phyloP scores from a whole-genome alignment of 2,888 invertebrate genomes.

The Diploptera punctata region DNA sequence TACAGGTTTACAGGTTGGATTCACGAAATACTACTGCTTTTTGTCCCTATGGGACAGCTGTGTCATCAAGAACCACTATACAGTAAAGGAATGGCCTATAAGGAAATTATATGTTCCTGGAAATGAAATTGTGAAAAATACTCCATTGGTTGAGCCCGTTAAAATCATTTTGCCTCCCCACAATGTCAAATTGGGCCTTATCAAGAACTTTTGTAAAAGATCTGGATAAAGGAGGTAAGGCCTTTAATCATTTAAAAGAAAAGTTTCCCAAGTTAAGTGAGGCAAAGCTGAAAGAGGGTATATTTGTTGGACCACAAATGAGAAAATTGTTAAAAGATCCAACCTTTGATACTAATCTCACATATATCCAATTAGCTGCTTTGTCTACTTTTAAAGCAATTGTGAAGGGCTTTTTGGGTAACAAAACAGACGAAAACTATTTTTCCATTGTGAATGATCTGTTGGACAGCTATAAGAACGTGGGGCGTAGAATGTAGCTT shows the following conservation, averaged over 20 bases:
- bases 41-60: no score
- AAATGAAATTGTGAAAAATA: background rate
- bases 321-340: background rate
- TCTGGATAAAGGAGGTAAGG: background rate
- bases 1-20: background rate
- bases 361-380: background rate
- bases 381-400: conserved; percentile 7
- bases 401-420: background rate
- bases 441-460: background rate
- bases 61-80: no score
- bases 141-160: conserved; percentile 10
- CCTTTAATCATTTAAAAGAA: background rate
- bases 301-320: conserved; percentile 6
- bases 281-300: conserved; percentile 8
- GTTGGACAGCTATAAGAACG: background rate
- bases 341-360: background rate
- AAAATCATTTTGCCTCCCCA: conserved; percentile 16
- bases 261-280: conserved; percentile 4
- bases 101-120: no score
- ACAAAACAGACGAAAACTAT: background rate
- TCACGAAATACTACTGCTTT: background rate
- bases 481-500: background rate
- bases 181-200: background rate
- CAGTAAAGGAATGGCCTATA: no score
- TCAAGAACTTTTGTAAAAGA: background rate